A percentile compares a stretch with the other conserved stretches of the same genome.
Conservation (phyloP, 2,888 invertebrate genomes). For the Saturnia japonica region DNA sequence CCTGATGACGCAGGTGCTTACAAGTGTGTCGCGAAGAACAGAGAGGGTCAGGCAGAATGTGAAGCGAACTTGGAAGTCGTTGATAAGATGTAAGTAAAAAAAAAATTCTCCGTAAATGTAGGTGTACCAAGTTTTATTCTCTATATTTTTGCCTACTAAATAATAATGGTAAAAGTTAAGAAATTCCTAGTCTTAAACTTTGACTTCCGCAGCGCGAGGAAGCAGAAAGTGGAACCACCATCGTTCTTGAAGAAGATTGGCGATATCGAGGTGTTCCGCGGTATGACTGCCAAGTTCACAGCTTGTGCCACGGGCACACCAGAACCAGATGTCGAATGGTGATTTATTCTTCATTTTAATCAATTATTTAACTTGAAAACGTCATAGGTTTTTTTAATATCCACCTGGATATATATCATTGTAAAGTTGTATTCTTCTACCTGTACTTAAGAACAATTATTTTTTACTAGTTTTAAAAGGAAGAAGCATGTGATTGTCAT, state of each 20-base stretch:
- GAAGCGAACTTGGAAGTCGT: slow-evolving; percentile 89
- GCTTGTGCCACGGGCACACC: slow-evolving; percentile 94
- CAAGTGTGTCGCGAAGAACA: slow-evolving; percentile 89
- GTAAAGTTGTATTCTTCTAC: no score
- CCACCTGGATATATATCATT: no score
- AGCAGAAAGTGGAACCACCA: slow-evolving; percentile 90
- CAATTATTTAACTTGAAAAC: not conserved
- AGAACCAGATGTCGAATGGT: slow-evolving; percentile 91
- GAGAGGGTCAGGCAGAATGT: slow-evolving; percentile 89
- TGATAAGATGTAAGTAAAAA: slow-evolving; percentile 87
- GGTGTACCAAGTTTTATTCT: no score
- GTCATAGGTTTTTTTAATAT: not conserved
- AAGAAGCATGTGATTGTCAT: no score
- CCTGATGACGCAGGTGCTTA: slow-evolving; percentile 87
- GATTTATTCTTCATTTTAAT: not conserved
- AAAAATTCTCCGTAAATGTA: no score
- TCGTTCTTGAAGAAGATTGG: slow-evolving; percentile 94
- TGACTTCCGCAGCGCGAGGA: slow-evolving; percentile 81
- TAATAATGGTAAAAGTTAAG: not conserved
- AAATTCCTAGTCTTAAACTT: not conserved
- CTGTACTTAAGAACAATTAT: no score
- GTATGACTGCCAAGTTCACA: slow-evolving; percentile 96
- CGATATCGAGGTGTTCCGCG: slow-evolving; percentile 92
- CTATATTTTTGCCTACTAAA: not conserved
- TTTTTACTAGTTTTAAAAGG: no score